These are phyloP conservation scores for Eupithecia abbreviata DNA, from an alignment of 2,888 invertebrate species.

Conservation along the genomic window DNA sequence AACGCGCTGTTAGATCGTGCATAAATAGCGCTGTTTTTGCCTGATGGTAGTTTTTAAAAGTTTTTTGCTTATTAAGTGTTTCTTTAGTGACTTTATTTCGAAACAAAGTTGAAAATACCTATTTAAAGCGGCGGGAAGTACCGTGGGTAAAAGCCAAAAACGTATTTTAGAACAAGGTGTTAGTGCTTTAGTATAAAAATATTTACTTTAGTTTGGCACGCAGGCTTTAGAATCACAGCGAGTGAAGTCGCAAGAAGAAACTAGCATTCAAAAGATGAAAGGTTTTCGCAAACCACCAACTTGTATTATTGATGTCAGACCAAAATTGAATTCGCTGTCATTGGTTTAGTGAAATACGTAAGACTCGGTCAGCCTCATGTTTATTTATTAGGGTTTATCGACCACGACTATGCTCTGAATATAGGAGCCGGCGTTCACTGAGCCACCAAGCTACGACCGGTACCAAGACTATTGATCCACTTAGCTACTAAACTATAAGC, in stretches of 20 bases:
- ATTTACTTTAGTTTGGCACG: too few relatives aligned
- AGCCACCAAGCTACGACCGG: too few relatives aligned
- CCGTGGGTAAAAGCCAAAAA: neutral
- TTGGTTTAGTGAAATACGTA: too few relatives aligned
- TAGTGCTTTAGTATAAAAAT: too few relatives aligned
- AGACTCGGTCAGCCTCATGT: too few relatives aligned
- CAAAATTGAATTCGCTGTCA: constrained; percentile 50
- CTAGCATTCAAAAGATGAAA: neutral
- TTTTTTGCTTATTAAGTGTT: neutral
- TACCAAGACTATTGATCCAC: too few relatives aligned
- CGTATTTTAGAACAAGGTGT: neutral
- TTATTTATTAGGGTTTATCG: too few relatives aligned
- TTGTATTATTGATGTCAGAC: constrained; percentile 5
- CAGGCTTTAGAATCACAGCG: neutral
- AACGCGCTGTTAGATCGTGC: neutral
- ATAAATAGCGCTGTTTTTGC: neutral
- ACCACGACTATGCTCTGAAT: too few relatives aligned
- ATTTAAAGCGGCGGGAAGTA: neutral
- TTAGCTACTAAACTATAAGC: too few relatives aligned
- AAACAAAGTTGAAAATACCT: neutral
- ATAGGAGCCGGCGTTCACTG: too few relatives aligned
- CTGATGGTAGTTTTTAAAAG: neutral
- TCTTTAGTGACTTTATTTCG: neutral
- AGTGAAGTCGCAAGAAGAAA: neutral
- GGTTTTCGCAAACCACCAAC: neutral